Evolutionary conservation across 2,888 invertebrate genomes (phyloP), one percentile per base, ranked within the genome.

Genomic region (Parnassius mnemosyne): DNA sequence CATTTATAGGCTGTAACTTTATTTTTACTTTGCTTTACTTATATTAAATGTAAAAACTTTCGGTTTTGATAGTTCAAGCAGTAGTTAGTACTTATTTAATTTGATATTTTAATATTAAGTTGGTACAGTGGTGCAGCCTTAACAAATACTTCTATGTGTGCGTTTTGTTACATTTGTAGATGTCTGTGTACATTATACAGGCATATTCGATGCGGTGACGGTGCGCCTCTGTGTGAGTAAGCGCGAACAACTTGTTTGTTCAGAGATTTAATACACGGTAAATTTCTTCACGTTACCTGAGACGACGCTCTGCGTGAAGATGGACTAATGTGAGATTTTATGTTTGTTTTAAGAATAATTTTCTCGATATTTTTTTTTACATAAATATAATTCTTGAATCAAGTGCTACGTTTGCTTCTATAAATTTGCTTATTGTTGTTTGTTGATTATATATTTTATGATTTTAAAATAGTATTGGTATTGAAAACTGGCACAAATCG

Each of bases 241-340:
- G 87, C 87, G 89, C 81, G 87, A 89, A 89, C 90, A 90, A 89
- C 83, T 89, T 90, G 90, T 90, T 91, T 91, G 90, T 78, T 90
- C 90, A 88, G 81, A 91, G 89, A 89, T 91, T 90, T 91, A 90
- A 90, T 90, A 85, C 89, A 78, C 87, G 81, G 87, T 84, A 84
- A 86, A 88, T 89, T 89, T 89, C 89, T 89, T 84, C 85, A 81
- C 85, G 89, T 86, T 89, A 88, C 87, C 87, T 85, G 85, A 65
- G 73, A 43, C 47, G 25, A 66, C 79, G 78, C 65, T 61, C 63
- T 55, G 12, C 13, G n/a, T 9, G 76, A 3, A 80, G 63, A 85
- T 69, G 53, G 76, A 42, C 9, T 80, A 64, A 72, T 65, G 55
- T 74, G 80, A 60, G 61, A 66, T 66, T 71, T 77, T 59, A 63